Percentiles rank a stretch among this genome's conserved stretches.
Evolutionary conservation across 2,888 invertebrate species (phyloP).

Genomic region (Polydrusus cervinus): DNA sequence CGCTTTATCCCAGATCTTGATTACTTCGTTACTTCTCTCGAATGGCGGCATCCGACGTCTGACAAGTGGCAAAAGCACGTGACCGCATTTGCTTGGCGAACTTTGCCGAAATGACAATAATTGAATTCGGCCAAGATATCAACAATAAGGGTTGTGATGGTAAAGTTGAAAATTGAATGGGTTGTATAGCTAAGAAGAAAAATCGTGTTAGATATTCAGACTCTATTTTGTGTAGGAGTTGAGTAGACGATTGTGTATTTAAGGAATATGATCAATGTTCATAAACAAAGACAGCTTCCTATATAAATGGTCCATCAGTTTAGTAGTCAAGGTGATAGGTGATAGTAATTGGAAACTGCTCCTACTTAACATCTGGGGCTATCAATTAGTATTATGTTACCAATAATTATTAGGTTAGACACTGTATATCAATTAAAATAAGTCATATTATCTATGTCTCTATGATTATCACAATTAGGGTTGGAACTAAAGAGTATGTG

Average conservation of each 20-base stretch:
- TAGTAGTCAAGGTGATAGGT: no score
- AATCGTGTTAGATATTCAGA: constrained; percentile 1
- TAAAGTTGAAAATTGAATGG: constrained; percentile 23
- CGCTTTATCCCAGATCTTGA: constrained; percentile 51
- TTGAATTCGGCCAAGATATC: constrained; percentile 40
- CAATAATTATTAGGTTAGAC: no score
- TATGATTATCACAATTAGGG: no score
- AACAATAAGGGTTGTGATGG: constrained; percentile 24
- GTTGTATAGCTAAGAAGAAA: background rate
- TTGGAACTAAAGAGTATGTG: no score
- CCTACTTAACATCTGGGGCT: no score
- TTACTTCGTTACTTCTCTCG: constrained; percentile 48
- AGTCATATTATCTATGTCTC: no score
- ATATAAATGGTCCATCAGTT: no score
- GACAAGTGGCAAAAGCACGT: constrained; percentile 54
- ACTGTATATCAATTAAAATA: no score
- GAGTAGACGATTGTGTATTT: background rate
- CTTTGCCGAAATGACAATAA: constrained; percentile 45
- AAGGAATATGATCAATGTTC: background rate
- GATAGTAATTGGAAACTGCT: no score
- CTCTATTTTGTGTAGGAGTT: background rate
- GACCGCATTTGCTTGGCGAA: constrained; percentile 49
- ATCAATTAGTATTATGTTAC: no score
- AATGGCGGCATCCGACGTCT: constrained; percentile 49
- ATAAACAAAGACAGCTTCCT: background rate